Base-by-base conservation (phyloP, 2,113 vertebrate genomes). In the Oreotrochilus melanogaster region DNA sequence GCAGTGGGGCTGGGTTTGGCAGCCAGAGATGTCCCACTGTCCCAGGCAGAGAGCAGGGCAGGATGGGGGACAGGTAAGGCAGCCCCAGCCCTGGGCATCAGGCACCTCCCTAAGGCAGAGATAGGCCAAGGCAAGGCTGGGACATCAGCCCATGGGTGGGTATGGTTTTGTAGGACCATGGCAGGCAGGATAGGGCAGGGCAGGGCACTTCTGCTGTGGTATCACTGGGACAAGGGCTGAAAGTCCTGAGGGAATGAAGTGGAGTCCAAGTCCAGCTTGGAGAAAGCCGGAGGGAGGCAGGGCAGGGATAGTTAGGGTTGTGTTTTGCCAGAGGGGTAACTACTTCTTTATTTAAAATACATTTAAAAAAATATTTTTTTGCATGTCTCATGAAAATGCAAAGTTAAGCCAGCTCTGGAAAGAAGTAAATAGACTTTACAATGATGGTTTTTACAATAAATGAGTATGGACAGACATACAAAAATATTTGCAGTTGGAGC, bases 71-170 rank as follows among this genome's bases (percentile, higher is more conserved):
- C 28, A 83, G 3, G 16, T 24, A 75, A 30, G 43, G 17, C 22
- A 78, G 31, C 18, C 10, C 4, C n/a, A 51, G 15, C 3, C 17
- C 33, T 2, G 1, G 39, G 11, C 12, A 39, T 23, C 2, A 1
- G 10, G 14, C 31, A 73, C 2, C 10, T 81, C 8, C 7, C 6
- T 47, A 11, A 14, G 57, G 11, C 31, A 61, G 28, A 8, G 12
- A 9, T 71, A 10, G 30, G 27, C 10, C 31, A 43, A 64, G 17
- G 13, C 51, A 60, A 14, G 6, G 15, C 27, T 53, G 16, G 23
- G 22, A 53, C 27, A 31, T 14, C 1, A 3, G 22, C 13, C 12
- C 8, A 4, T 1, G 1, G 4, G 7, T 39, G 17, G 48, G 12
- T 14, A 4, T 0, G 8, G 5, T 7, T 73, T 43, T 33, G 10